A percentile compares a stretch with the other conserved stretches of the same genome.
Evolutionary conservation across 2,888 invertebrate genomes (phyloP).

Genomic region (Girardia tigrina): DNA sequence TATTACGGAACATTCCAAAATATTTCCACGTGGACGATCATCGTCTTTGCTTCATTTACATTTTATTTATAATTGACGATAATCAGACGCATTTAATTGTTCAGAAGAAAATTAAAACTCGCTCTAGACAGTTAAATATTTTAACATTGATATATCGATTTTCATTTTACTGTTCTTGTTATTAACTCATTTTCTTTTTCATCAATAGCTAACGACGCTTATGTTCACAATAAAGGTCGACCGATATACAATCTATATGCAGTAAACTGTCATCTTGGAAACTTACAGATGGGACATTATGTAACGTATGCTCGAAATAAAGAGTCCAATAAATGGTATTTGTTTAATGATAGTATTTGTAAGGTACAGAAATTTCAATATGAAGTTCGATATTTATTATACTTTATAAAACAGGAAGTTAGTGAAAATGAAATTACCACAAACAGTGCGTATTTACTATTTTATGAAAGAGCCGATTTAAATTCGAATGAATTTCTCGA

Average conservation of each 20-base stretch:
- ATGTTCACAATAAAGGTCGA: too few relatives aligned
- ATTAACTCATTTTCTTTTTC: too few relatives aligned
- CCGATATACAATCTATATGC: constrained; percentile 29
- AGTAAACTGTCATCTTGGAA: constrained; percentile 71
- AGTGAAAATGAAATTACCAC: not conserved
- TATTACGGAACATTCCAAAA: too few relatives aligned
- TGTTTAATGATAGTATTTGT: constrained; percentile 80
- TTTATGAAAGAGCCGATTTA: not conserved
- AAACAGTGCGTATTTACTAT: not conserved
- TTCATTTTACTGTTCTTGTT: too few relatives aligned
- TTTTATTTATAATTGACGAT: too few relatives aligned
- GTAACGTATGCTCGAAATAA: constrained; percentile 76
- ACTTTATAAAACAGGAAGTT: not conserved
- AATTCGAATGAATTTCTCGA: not conserved
- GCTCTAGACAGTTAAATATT: too few relatives aligned
- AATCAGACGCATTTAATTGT: too few relatives aligned
- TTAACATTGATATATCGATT: too few relatives aligned
- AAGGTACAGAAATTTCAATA: constrained; percentile 50
- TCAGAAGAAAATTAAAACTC: too few relatives aligned
- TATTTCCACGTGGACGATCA: too few relatives aligned
- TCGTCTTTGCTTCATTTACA: too few relatives aligned
- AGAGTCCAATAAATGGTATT: constrained; percentile 68
- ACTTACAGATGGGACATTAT: constrained; percentile 80
- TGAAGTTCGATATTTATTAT: not conserved
- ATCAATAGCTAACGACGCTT: too few relatives aligned